Evolutionary conservation across 2,797 vertebrate species (phyloP).

Genomic region (Nothura maculosa): DNA sequence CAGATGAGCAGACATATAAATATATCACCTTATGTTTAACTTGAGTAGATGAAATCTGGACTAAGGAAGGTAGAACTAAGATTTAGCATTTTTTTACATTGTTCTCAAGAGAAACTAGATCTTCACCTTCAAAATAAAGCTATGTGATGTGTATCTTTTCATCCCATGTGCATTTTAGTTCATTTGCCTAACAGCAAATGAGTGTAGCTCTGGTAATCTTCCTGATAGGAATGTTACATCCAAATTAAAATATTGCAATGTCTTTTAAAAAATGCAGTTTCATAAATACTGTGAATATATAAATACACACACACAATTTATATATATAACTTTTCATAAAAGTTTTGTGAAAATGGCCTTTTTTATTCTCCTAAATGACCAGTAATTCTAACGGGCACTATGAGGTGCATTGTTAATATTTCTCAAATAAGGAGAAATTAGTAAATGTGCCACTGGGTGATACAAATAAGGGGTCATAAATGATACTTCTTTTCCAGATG

Average conservation of each 20-base stretch:
- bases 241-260: not conserved
- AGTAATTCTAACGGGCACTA: not conserved
- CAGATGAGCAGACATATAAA: not conserved
- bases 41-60: not conserved
- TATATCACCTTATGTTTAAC: not conserved
- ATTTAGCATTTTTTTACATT: not conserved
- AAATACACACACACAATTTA: too few species aligned
- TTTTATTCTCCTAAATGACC: not conserved
- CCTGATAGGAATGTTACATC: not conserved
- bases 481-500: not conserved
- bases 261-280: not conserved
- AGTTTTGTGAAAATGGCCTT: fast-evolving
- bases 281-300: not conserved
- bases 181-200: not conserved
- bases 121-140: not conserved
- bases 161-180: not conserved
- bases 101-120: not conserved
- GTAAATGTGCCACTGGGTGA: not conserved
- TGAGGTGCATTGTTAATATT: not conserved
- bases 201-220: not conserved
- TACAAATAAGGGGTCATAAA: not conserved
- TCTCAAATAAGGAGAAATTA: not conserved
- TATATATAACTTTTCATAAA: not conserved
- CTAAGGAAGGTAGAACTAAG: not conserved
- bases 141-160: not conserved